Evolutionary conservation across 2,113 vertebrate genomes (phyloP).

Genomic region (Cercopithecus mona): DNA sequence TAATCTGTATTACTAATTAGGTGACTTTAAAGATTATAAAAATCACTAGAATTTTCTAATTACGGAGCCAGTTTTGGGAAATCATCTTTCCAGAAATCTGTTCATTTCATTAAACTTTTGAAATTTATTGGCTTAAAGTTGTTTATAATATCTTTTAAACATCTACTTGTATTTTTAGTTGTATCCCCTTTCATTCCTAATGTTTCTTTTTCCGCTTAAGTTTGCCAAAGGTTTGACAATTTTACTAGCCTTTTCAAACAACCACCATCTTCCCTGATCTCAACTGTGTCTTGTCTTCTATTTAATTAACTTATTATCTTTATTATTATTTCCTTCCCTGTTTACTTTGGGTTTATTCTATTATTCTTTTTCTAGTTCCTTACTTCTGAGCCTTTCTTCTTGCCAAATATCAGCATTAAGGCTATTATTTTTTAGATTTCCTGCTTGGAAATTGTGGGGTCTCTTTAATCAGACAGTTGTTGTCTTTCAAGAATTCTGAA

Average conservation of each 20-base stretch:
- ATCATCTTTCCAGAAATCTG: background rate
- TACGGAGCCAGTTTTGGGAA: background rate
- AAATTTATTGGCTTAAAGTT: background rate
- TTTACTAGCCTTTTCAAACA: background rate
- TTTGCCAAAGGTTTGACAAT: background rate
- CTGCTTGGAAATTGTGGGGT: background rate
- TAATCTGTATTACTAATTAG: background rate
- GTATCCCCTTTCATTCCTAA: background rate
- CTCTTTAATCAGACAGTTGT: background rate
- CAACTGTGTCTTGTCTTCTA: background rate
- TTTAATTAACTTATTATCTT: background rate
- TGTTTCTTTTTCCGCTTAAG: background rate
- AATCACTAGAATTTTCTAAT: background rate
- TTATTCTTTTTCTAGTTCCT: background rate
- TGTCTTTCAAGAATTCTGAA: conserved; percentile 13
- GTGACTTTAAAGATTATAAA: background rate
- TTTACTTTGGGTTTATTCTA: background rate
- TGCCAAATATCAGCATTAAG: background rate
- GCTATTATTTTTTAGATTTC: background rate
- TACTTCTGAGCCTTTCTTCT: background rate
- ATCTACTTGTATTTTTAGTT: background rate
- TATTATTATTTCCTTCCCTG: background rate
- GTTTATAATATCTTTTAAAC: background rate
- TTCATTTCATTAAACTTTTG: background rate
- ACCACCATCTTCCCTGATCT: background rate